phyloP scores from a whole-genome alignment of 2,797 vertebrate species.

The Helostoma temminkii region DNA sequence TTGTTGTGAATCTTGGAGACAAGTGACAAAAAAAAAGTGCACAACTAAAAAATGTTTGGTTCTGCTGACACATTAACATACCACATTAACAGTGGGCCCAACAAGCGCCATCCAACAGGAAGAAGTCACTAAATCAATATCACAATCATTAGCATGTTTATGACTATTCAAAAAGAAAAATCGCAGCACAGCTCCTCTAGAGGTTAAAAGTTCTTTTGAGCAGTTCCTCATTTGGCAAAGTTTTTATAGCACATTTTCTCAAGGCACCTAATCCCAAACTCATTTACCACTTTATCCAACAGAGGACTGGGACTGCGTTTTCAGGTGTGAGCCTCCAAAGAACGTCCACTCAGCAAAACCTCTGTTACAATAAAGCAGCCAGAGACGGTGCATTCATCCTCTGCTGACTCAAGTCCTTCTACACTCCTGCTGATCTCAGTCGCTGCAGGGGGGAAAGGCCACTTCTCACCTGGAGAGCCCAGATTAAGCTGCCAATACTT shows the following conservation, averaged over 20 bases:
- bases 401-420: conserved; percentile 34
- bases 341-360: conserved; percentile 26
- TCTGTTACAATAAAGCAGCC: conserved; percentile 21
- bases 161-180: no score
- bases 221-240: not conserved
- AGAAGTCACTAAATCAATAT: no score
- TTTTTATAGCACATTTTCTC: not conserved
- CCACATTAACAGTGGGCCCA: no score
- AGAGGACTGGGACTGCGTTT: not conserved
- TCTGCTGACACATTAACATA: no score
- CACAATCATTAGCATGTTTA: not conserved
- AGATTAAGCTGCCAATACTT: conserved; percentile 19
- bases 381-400: not conserved
- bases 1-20: no score
- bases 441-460: not conserved
- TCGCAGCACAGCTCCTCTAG: no score
- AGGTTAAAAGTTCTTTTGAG: no score
- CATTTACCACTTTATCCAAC: not conserved
- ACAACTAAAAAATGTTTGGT: no score
- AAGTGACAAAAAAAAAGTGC: no score
- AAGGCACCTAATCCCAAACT: not conserved
- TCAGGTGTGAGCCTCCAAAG: not conserved
- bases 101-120: no score
- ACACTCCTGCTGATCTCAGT: conserved; percentile 8
- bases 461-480: not conserved